Evolutionary conservation across 2,888 invertebrate species (phyloP).

Genomic region (Electrophaes corylata): DNA sequence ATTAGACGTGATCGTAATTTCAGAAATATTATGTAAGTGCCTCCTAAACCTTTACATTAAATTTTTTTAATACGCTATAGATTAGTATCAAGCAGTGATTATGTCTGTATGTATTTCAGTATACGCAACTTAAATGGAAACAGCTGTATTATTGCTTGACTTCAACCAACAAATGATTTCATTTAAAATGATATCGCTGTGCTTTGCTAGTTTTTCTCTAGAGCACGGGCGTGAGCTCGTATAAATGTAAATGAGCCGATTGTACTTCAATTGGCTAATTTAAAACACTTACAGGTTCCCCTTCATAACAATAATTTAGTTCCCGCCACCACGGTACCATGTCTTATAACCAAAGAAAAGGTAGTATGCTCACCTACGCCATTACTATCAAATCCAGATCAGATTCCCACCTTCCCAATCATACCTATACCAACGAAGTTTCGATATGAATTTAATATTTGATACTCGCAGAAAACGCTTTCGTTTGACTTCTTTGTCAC

Average conservation of each 20-base stretch:
- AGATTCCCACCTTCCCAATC: constrained; percentile 13
- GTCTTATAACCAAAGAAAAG: background rate
- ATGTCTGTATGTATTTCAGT: too few relatives aligned
- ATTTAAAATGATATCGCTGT: constrained; percentile 56
- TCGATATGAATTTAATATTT: constrained; percentile 52
- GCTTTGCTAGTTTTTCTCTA: too few relatives aligned
- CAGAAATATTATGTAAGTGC: too few relatives aligned
- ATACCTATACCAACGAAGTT: constrained; percentile 32
- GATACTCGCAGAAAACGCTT: constrained; percentile 53
- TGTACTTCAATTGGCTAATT: constrained; percentile 70
- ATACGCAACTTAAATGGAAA: too few relatives aligned
- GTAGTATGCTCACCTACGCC: constrained; percentile 1
- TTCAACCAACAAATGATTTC: constrained; percentile 22
- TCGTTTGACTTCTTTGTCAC: constrained; percentile 72
- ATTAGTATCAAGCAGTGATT: too few relatives aligned
- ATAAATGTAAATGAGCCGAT: constrained; percentile 73
- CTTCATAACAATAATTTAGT: constrained; percentile 39
- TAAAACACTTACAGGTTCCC: constrained; percentile 65
- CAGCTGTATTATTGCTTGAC: background rate
- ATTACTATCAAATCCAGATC: constrained; percentile 20
- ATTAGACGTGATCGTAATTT: too few relatives aligned
- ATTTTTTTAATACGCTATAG: too few relatives aligned
- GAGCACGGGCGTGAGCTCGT: constrained; percentile 59
- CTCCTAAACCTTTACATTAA: too few relatives aligned
- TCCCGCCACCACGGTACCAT: background rate